Percentiles rank a stretch among this genome's conserved stretches.
phyloP scores from a whole-genome alignment of 2,113 vertebrate genomes.

The Eretmochelys imbricata region DNA sequence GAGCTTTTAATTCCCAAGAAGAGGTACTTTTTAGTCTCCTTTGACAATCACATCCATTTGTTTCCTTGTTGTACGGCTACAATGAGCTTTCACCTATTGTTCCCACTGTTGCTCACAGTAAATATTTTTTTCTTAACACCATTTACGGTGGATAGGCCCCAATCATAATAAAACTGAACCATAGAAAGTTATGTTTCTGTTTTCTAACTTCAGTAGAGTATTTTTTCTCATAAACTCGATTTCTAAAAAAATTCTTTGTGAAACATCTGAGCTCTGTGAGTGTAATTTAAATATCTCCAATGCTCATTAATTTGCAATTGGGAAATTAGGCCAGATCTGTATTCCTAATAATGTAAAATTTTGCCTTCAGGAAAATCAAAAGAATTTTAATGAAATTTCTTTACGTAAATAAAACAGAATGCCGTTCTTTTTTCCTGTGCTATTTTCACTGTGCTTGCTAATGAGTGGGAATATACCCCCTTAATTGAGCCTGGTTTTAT shows the following conservation, averaged over 20 bases:
- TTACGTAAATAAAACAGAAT: conserved; percentile 74
- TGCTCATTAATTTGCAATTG: conserved; percentile 70
- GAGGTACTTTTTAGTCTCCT: neutral
- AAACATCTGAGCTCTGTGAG: conserved; percentile 60
- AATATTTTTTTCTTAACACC: neutral
- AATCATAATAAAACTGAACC: fast-evolving
- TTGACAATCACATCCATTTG: neutral
- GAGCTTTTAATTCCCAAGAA: neutral
- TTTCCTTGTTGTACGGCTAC: neutral
- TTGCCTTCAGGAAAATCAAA: conserved; percentile 72
- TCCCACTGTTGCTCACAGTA: neutral
- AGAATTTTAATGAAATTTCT: conserved; percentile 75
- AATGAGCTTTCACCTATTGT: neutral
- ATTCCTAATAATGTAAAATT: conserved; percentile 62
- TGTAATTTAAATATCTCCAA: conserved; percentile 68
- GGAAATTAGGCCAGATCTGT: conserved; percentile 73
- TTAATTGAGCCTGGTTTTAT: conserved; percentile 58
- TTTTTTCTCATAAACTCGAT: conserved; percentile 28
- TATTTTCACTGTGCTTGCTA: conserved; percentile 69
- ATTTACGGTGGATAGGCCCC: neutral
- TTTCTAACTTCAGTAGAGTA: conserved; percentile 40
- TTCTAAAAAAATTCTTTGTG: conserved; percentile 41
- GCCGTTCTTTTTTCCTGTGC: conserved; percentile 62
- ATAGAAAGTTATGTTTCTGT: conserved; percentile 11
- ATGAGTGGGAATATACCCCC: conserved; percentile 68